Base-by-base conservation (phyloP, 2,113 vertebrate species). In the Chloebia gouldiae region DNA sequence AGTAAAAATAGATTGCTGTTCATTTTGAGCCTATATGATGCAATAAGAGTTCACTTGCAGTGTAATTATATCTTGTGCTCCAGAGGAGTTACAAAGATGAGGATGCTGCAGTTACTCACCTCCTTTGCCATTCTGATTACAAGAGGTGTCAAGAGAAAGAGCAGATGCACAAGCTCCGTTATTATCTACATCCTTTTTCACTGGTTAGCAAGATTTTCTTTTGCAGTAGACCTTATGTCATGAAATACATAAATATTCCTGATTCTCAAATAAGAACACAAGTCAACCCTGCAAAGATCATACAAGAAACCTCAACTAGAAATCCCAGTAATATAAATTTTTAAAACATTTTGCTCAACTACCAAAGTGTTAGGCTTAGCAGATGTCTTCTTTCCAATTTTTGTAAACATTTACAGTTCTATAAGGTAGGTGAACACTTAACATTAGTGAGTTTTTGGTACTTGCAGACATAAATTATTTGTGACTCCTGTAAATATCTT, bases 1-100 rank as follows among this genome's bases (percentile, higher is more conserved):
- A 91, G 93, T 88, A 93, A 95, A 95, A 96, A 96, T 94, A 97
- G 93, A 94, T 96, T 93, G 87, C 93, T 96, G 95, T 90, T 96
- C 94, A 96, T 97, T 96, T 97, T 85, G 93, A 91, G 94, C 57
- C 88, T 92, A 21, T 79, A 44, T 90, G 92, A 92, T 94, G 80
- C 92, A 78, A 37, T 64, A 71, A 88, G 92, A 45, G 88, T 93
- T 96, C 90, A 87, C 90, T 96, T 72, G 76, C 69, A 94, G 86
- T 78, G 82, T 83, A 76, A 90, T 90, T 88, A 4, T 69, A 65
- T 76, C 88, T 96, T 80, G 57, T 63, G 51, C 61, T 89, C 71
- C 83, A 60, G 60, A 77, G 84, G 81, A 85, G 75, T 76, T 84
- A 49, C 73, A 37, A 35, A 71, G 80, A 71, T 9, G 31, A 79